A percentile compares a stretch with the other conserved stretches of the same genome.
These are phyloP conservation scores for Fundulus diaphanus DNA, from an alignment of 2,797 vertebrate species.

Conservation along the genomic window DNA sequence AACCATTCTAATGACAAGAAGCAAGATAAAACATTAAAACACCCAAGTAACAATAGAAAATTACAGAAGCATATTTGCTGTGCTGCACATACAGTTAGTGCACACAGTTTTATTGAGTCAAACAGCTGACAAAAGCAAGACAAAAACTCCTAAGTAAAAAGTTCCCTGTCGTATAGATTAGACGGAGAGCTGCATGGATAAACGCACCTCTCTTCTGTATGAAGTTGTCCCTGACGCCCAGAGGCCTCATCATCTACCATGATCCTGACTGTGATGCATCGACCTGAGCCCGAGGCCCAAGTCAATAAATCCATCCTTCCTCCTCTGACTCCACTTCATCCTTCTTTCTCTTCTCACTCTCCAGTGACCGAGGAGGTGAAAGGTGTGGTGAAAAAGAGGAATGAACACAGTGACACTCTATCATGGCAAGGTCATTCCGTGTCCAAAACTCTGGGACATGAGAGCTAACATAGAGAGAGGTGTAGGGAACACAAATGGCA, in stretches of 20 bases:
- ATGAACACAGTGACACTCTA: slow-evolving; percentile 88
- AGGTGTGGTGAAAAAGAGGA: slow-evolving; percentile 85
- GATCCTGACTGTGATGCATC: slow-evolving; percentile 91
- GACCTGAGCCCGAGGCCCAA: slow-evolving; percentile 86
- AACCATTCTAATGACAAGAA: not conserved
- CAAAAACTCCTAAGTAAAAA: not conserved
- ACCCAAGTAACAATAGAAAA: not conserved
- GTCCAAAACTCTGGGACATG: slow-evolving; percentile 75
- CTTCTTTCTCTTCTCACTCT: slow-evolving; percentile 63
- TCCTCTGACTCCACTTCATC: slow-evolving; percentile 71
- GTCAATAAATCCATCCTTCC: slow-evolving; percentile 96
- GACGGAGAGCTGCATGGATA: slow-evolving; percentile 20
- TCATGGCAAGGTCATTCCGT: slow-evolving; percentile 90
- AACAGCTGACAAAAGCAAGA: slow-evolving; percentile 8
- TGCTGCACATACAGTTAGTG: not conserved
- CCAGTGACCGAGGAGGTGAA: slow-evolving; percentile 83
- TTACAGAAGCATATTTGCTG: not conserved
- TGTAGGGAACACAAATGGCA: slow-evolving; percentile 12
- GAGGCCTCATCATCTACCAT: slow-evolving; percentile 93
- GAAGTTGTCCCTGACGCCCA: slow-evolving; percentile 91
- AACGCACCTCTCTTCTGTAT: slow-evolving; percentile 84
- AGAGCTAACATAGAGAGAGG: slow-evolving; percentile 30
- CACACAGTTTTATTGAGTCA: not conserved
- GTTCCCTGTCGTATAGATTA: slow-evolving; percentile 25
- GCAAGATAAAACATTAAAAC: not conserved